Evolutionary conservation across 2,797 vertebrate species (phyloP), one percentile per base, ranked within the genome.

Genomic region (Crenuchus spilurus): DNA sequence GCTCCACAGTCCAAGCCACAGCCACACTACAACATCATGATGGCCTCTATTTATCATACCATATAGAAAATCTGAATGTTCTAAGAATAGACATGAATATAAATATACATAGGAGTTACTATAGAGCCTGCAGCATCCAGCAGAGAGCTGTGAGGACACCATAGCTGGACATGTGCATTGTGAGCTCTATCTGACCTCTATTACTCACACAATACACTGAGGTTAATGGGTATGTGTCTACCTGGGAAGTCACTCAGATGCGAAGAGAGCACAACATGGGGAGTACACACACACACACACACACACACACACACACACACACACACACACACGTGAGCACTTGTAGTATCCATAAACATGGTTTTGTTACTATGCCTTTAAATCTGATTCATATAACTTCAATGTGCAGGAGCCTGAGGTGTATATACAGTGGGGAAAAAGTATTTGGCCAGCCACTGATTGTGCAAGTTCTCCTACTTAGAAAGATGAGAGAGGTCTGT

Each of bases 161-260:
- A 52, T 11, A 26, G 22, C 52, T 31, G 52, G 14, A 57, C 52
- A n/a, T 39, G 35, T 3, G 18, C 57, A 37, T 39, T 4, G 28
- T 14, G 31, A 35, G 30, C 26, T 16, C 13, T 16, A 8, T 24
- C 51, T 77, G 75, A 75, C 41, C 68, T 69, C 60, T 22, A 51
- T 72, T 80, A 44, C 30, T 71, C 39, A 68, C 41, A 66, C 51
- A 79, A 69, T 77, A 20, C 74, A 76, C 28, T 54, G 41, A 31
- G 67, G 51, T 75, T 80, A 80, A 72, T 80, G 57, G 73, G 20
- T 52, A 61, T 76, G 63, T 52, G 44, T 72, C 42, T 42, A 52
- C 68, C 44, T 69, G 37, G 70, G 57, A 69, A 72, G 35, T 78
- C 14, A 44, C 42, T 33, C 30, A 26, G 41, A 37, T 76, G 60